phyloP scores from a whole-genome alignment of 2,113 vertebrate species.

The Scomber scombrus region DNA sequence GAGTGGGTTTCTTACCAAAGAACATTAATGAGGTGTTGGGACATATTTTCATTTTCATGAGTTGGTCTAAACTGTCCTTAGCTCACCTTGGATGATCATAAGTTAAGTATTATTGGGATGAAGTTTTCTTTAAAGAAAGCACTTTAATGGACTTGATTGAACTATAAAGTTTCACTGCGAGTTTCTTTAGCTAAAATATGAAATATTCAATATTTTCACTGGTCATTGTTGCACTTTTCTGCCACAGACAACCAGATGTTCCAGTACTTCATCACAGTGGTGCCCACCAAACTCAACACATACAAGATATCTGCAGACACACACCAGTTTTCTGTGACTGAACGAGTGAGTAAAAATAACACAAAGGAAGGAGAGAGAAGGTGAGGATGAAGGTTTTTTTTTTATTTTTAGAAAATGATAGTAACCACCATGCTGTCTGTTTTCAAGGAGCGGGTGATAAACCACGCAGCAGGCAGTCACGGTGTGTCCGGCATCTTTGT shows the following conservation, averaged over 20 bases:
- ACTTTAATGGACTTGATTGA: not conserved
- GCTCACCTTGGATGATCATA: not conserved
- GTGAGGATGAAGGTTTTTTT: not conserved
- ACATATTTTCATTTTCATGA: not conserved
- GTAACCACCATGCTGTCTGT: not conserved
- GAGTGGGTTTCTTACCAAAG: not conserved
- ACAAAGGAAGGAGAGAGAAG: not conserved
- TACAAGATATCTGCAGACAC: conserved; percentile 94
- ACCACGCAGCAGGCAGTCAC: conserved; percentile 96
- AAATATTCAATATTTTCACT: not conserved
- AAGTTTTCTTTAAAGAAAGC: not conserved
- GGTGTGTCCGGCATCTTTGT: conserved; percentile 98
- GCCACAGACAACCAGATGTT: conserved; percentile 98
- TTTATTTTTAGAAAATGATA: not conserved
- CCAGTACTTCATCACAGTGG: conserved; percentile 98
- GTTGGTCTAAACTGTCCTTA: not conserved
- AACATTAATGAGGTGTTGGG: not conserved
- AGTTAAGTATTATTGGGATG: not conserved
- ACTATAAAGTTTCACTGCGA: not conserved
- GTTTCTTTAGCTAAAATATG: too few species aligned
- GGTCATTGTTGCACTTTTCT: not conserved
- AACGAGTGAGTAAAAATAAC: conserved; percentile 86
- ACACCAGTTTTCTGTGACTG: conserved; percentile 97
- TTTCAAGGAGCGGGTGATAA: conserved; percentile 92
- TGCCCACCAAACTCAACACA: conserved; percentile 95